phyloP scores from a whole-genome alignment of 92 coral and sea anemone genomes.

The Diadumene lineata region DNA sequence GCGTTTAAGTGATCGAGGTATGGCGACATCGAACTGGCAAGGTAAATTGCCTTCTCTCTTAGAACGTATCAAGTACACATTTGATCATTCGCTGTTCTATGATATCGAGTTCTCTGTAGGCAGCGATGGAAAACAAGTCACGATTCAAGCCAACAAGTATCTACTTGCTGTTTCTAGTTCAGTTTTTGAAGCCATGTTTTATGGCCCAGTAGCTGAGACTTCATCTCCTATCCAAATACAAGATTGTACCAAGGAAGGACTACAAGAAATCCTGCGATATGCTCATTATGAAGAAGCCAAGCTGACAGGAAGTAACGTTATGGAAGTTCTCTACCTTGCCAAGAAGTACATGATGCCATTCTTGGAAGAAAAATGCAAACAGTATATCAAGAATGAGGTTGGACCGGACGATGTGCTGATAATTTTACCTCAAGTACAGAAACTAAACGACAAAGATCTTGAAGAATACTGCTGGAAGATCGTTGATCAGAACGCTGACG shows the following conservation, averaged over 20 bases:
- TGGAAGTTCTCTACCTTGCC: constrained; percentile 28
- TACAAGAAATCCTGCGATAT: constrained; percentile 26
- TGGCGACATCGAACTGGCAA: constrained; percentile 17
- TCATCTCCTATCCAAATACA: constrained; percentile 1
- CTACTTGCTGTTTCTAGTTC: constrained; percentile 33
- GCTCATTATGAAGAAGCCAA: constrained; percentile 13
- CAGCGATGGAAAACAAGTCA: constrained; percentile 2
- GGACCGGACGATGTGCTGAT: constrained; percentile 11
- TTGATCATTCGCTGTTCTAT: constrained; percentile 28
- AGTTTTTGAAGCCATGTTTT: constrained; percentile 37
- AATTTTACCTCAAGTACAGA: constrained; percentile 9
- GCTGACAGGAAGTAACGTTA: constrained; percentile 22
- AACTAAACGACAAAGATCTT: background rate
- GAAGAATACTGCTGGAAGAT: constrained; percentile 12
- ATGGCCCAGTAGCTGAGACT: constrained; percentile 29
- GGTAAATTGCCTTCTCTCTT: background rate
- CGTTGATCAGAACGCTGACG: constrained; percentile 2
- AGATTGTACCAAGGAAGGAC: constrained; percentile 25
- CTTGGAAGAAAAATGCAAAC: constrained; percentile 2
- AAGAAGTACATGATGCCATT: constrained; percentile 31
- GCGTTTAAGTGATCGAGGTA: background rate
- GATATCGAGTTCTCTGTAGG: constrained; percentile 28
- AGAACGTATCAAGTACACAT: constrained; percentile 23
- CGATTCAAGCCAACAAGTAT: constrained; percentile 33
- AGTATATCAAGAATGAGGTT: constrained; percentile 4